Evolutionary conservation across 2,888 invertebrate genomes (phyloP), one percentile per base, ranked within the genome.

Genomic region (Archips xylosteana): DNA sequence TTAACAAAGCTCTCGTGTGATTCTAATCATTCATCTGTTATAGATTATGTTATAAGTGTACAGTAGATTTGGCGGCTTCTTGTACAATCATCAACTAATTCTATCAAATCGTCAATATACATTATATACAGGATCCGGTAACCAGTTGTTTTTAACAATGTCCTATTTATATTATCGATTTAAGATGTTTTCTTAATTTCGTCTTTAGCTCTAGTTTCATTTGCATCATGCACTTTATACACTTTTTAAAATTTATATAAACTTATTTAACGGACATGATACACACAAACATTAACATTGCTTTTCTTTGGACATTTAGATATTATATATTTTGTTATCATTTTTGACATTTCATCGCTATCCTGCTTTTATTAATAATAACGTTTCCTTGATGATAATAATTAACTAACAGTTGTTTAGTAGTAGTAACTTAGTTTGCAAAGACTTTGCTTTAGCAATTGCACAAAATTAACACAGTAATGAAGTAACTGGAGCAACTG

Each of bases 121-220:
- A 91, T 86, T 85, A 86, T 87, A 92, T 92, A 91, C 89, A 87
- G 78, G 76, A 83, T 78, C 70, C 75, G 77, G 70, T 75, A 77
- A 64, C 74, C 76, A 59, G 70, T 76, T 73, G 75, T 75, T 83
- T 81, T 80, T 83, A 83, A 80, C 79, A 78, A 81, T 79, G 59
- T 75, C 80, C 77, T 83, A 75, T 75, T 76, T 74, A 68, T 75
- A 57, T 74, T 64, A 75, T 75, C 74, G 79, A 85, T 90, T 92
- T 92, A 92, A 91, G 92, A 92, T 92, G 92, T 92, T 92, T 93
- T 92, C 92, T 92, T 88, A 86, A 85, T 86, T 79, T 83, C 81
- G 81, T 83, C 75, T 72, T 70, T 32, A 59, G 54, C 36, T 12
- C 36, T 73, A 63, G 9, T 64, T 32, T 15, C 3, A 42, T 66